These are phyloP conservation scores for Anoura caudifer DNA, from an alignment of 2,113 vertebrate genomes.

Conservation along the genomic window DNA sequence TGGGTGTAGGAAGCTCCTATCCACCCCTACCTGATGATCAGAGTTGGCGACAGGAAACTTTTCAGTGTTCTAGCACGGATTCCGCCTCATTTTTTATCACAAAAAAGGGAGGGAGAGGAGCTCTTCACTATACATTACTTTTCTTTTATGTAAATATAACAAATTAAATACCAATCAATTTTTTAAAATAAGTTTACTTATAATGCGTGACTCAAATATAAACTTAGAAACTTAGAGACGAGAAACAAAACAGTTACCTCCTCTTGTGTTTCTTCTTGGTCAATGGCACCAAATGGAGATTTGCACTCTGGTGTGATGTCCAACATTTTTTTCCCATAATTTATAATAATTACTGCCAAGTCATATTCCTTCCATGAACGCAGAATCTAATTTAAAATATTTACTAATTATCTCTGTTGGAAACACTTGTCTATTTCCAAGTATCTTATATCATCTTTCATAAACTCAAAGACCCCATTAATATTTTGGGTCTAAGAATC, in stretches of 20 bases:
- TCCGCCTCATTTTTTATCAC: neutral
- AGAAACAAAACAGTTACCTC: conserved; percentile 70
- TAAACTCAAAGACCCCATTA: neutral
- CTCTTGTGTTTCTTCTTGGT: conserved; percentile 57
- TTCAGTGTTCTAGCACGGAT: neutral
- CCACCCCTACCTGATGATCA: neutral
- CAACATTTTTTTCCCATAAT: conserved; percentile 87
- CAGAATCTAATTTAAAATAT: conserved; percentile 83
- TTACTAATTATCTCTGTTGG: conserved; percentile 38
- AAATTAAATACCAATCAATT: neutral
- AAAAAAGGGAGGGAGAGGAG: neutral
- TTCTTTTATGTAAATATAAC: neutral
- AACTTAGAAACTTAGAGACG: conserved; percentile 3
- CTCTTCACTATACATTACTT: neutral
- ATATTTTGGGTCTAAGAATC: conserved; percentile 21
- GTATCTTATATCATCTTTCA: neutral
- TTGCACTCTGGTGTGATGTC: conserved; percentile 45
- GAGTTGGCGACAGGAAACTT: neutral
- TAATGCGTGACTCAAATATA: neutral
- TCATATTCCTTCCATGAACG: conserved; percentile 83
- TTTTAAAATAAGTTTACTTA: conserved; percentile 12
- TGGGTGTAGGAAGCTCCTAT: neutral
- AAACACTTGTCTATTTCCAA: neutral
- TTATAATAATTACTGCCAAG: conserved; percentile 84
- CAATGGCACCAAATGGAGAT: conserved; percentile 17